Evolutionary conservation across 2,888 invertebrate genomes (phyloP), one percentile per base, ranked within the genome.

Genomic region (Psococerastis gibbosa): DNA sequence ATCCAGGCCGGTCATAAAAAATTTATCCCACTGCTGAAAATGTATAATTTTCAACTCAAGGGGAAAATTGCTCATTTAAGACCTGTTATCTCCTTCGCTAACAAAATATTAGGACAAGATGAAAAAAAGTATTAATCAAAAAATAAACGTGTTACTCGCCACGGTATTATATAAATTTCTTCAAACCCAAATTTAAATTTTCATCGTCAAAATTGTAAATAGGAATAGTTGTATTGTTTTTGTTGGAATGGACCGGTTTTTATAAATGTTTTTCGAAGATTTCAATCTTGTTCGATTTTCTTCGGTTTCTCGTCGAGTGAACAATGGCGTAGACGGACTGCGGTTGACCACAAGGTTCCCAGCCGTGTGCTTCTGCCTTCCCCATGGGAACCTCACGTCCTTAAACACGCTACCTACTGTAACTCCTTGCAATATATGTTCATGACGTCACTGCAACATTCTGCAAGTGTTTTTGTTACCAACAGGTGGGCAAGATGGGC

Each of bases 171-270:
- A 16, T 33, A 6, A 16, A 33, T 38, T 38, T 38, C 20, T 20
- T 38, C 38, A 38, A 22, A 38, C 20, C 22, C 22, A 38, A 38
- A 38, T 38, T 38, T 38, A 38, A 38, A 38, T 38, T 38, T 38
- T 38, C 38, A 38, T 38, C 38, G 38, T 38, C 38, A 38, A 38
- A 38, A 38, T 38, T 38, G 38, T 38, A 38, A 38, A 38, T 38
- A 38, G 38, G 38, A 38, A 38, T 38, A 18, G 18, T 38, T 38
- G 17, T 38, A 38, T 38, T 38, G 38, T 38, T 38, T 38, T 38
- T 38, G 38, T 38, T 38, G 11, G 11, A 27, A 27, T 11, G 27
- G 6, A 6, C 38, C n/a, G 6, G 38, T 38, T 38, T 38, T 38
- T 38, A 38, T 38, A 38, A 17, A 38, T 17, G 20, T 38, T 38